Evolutionary conservation across 1,140 invertebrate species (phyloP), one percentile per base, ranked within the genome.

Genomic region (Arion vulgaris): DNA sequence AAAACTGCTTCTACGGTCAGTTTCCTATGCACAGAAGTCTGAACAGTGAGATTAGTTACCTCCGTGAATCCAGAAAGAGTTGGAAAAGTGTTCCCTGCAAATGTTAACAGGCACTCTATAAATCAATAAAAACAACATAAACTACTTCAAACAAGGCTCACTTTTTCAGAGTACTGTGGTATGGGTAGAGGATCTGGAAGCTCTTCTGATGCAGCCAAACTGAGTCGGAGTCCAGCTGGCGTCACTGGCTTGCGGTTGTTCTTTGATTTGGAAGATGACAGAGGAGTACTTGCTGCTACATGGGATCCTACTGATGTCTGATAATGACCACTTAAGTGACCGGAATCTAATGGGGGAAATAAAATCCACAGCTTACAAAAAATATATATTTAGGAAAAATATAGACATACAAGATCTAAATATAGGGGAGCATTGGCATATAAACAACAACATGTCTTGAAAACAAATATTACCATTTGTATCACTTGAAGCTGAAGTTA

Each of bases 141-240:
- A 45, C 41, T 15, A 45, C 41, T 45, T 45, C 23, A 4, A 11
- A 11, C 5, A 57, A 57, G 23, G 28, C 41, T 76, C 34, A 80
- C 80, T 49, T 81, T 81, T 17, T 81, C 80, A 38, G 80, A 81
- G 71, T 81, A 81, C 80, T 81, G 80, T 38, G 80, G 80, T 38
- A 81, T 1, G n/a, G 80, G 80, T n/a, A 81, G 51, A 19, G 80
- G 80, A n/a, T 81, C 80, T 45, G 80, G 80, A 19, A 81, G 71
- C 34, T 81, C 80, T 45, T 74, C 80, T 57, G 80, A 81, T 13
- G 80, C 80, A 53, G 80, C 80, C 71, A 81, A 38, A 34, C 80
- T 81, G 0, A 81, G 36, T 28, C 80, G 7, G 0, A 81, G 51
- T 11, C 80, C 80, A 28, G 80, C 80, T n/a, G 80, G 80, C 0